A percentile compares a stretch with the other conserved stretches of the same genome.
Evolutionary conservation across 92 coral and sea anemone genomes (phyloP).

Genomic region (Epizoanthus ramosus): DNA sequence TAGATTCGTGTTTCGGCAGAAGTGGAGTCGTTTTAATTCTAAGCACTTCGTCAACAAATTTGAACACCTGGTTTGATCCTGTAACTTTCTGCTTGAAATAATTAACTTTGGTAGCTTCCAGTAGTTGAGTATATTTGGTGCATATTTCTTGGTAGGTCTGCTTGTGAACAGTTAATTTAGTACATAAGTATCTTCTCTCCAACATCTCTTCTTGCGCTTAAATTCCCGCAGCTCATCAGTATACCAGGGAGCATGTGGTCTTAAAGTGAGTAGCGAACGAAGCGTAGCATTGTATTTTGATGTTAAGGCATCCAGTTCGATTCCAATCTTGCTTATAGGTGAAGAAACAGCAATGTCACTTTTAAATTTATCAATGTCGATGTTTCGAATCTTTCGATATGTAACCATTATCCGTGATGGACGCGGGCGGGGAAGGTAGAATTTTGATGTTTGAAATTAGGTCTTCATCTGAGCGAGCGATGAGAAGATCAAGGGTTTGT

Average conservation of each 20-base stretch:
- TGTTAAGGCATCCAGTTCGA: not conserved
- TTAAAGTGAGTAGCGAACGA: no score
- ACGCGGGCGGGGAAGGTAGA: not conserved
- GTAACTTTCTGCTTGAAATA: not conserved
- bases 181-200: not conserved
- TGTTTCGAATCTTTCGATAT: no score
- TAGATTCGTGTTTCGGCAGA: not conserved
- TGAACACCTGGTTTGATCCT: not conserved
- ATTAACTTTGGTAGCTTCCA: not conserved
- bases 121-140: slow-evolving; percentile 2
- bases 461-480: not conserved
- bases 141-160: not conserved
- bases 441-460: not conserved
- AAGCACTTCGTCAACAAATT: not conserved
- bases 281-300: not conserved
- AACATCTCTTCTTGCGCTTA: no score
- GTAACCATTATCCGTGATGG: no score
- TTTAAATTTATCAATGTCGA: no score
- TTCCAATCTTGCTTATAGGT: not conserved
- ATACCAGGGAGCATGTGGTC: no score
- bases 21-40: not conserved
- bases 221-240: no score
- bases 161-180: not conserved
- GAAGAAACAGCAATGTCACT: not conserved
- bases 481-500: not conserved